Percentiles rank a stretch among this genome's conserved stretches.
These are phyloP conservation scores for Paguma larvata DNA, from an alignment of 2,797 vertebrate species.

Conservation along the genomic window DNA sequence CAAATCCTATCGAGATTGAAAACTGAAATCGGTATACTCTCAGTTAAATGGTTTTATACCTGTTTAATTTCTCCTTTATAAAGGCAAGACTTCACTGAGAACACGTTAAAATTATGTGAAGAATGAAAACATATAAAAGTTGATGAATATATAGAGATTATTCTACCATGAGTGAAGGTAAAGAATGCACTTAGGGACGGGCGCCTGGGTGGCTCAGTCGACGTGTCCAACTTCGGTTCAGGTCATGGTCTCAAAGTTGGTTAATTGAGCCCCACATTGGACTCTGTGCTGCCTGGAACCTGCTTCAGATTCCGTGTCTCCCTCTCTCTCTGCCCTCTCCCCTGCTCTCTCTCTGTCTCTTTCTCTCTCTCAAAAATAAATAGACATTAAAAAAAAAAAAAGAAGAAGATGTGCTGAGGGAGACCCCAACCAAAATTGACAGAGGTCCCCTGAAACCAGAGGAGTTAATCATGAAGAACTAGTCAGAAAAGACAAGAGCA, in stretches of 20 bases:
- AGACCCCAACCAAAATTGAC: conserved; percentile 74
- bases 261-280: too few relatives aligned
- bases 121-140: conserved; percentile 70
- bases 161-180: conserved; percentile 73
- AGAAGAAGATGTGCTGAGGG: conserved; percentile 73
- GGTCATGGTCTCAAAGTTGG: too few relatives aligned
- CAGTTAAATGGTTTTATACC: conserved; percentile 59
- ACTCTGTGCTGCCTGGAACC: too few relatives aligned
- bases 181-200: conserved; percentile 71
- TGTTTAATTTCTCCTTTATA: conserved; percentile 43
- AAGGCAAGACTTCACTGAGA: conserved; percentile 69
- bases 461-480: not conserved
- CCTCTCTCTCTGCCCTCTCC: too few relatives aligned
- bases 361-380: too few relatives aligned
- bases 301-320: too few relatives aligned
- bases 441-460: conserved; percentile 1
- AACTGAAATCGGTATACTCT: conserved; percentile 36
- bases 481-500: not conserved
- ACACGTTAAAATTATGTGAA: conserved; percentile 81
- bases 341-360: too few relatives aligned
- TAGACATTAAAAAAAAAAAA: too few relatives aligned
- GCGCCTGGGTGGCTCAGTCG: too few relatives aligned
- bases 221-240: too few relatives aligned
- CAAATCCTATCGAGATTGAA: not conserved
- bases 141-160: conserved; percentile 78